phyloP scores from a whole-genome alignment of 2,797 vertebrate genomes.

The Chelon auratus region DNA sequence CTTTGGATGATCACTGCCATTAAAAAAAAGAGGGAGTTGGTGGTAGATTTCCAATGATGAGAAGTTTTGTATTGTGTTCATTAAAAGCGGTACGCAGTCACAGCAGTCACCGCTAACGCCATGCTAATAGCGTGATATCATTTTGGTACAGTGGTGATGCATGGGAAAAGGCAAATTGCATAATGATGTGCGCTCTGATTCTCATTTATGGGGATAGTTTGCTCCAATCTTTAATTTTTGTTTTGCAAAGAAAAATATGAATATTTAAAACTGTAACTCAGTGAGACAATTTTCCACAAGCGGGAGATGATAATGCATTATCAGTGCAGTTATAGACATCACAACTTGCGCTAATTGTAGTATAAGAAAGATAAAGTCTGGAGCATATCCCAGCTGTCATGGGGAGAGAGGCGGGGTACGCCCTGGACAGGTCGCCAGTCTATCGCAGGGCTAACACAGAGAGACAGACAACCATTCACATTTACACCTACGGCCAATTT shows the following conservation, averaged over 20 bases:
- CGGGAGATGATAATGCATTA: not conserved
- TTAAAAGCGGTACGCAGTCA: conserved; percentile 54
- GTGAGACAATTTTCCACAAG: not conserved
- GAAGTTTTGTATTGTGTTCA: conserved; percentile 61
- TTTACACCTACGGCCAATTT: no score
- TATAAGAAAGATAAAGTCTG: not conserved
- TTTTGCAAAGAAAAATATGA: no score
- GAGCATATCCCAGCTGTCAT: no score
- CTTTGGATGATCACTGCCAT: conserved; percentile 66
- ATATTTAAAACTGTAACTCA: no score
- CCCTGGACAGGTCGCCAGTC: no score
- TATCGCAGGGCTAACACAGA: no score
- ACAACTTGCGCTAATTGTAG: not conserved
- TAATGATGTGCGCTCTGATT: no score
- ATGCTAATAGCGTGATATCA: conserved; percentile 13
- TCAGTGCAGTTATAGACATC: not conserved
- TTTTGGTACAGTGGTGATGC: conserved; percentile 3
- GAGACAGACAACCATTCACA: no score
- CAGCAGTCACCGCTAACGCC: conserved; percentile 43
- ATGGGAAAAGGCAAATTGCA: not conserved
- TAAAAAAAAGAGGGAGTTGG: conserved; percentile 2
- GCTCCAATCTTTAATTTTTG: no score
- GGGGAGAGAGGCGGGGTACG: no score
- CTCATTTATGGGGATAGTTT: no score
- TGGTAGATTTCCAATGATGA: conserved; percentile 66